phyloP scores from a whole-genome alignment of 1,140 invertebrate species.

The Campoletis sonorensis region DNA sequence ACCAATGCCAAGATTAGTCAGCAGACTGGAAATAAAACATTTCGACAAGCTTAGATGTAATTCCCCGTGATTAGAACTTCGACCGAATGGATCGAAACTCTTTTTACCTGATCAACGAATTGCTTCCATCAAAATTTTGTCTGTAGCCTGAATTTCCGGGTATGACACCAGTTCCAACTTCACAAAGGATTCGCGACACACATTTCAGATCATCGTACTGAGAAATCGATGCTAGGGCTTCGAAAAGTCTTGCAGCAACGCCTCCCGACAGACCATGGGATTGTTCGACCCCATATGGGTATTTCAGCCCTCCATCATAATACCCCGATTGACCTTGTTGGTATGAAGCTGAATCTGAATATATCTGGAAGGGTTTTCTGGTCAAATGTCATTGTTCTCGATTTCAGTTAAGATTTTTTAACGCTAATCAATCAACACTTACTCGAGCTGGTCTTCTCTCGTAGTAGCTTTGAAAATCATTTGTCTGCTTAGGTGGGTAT shows the following conservation, averaged over 20 bases:
- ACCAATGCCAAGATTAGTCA: conserved; percentile 71
- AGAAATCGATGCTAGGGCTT: conserved; percentile 84
- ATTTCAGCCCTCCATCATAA: conserved; percentile 22
- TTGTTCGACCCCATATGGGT: conserved; percentile 9
- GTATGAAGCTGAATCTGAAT: neutral
- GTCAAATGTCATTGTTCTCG: neutral
- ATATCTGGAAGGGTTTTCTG: neutral
- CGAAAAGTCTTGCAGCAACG: conserved; percentile 69
- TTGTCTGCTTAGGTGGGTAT: neutral
- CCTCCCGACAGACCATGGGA: conserved; percentile 42
- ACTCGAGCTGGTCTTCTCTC: conserved; percentile 21
- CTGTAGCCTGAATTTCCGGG: conserved; percentile 67
- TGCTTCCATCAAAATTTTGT: conserved; percentile 72
- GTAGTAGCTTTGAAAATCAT: conserved; percentile 28
- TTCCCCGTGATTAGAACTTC: conserved; percentile 23
- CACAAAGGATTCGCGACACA: conserved; percentile 86
- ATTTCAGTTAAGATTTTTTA: neutral
- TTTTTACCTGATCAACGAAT: conserved; percentile 83
- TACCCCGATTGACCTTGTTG: neutral
- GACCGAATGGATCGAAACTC: conserved; percentile 48
- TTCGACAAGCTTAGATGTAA: conserved; percentile 49
- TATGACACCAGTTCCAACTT: conserved; percentile 82
- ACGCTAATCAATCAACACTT: neutral
- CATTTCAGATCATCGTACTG: conserved; percentile 86
- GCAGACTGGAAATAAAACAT: conserved; percentile 71